phyloP scores from a whole-genome alignment of 2,888 invertebrate species.

The Catocala sponsa region DNA sequence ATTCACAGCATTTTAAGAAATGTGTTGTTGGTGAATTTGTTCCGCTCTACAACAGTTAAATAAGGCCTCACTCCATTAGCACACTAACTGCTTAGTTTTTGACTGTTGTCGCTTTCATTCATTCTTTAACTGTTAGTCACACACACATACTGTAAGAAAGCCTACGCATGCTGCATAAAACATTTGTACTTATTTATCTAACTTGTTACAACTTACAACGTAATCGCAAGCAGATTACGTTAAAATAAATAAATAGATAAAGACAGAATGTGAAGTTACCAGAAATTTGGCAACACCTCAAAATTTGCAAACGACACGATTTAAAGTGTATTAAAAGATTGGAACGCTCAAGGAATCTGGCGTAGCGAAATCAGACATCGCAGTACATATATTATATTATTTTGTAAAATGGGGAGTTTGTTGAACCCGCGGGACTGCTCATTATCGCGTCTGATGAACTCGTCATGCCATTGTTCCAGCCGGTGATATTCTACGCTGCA shows the following conservation, averaged over 20 bases:
- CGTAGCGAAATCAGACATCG: conserved; percentile 68
- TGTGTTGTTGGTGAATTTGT: conserved; percentile 11
- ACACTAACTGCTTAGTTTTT: conserved; percentile 19
- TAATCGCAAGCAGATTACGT: conserved; percentile 4
- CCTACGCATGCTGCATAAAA: not conserved
- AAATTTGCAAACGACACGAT: conserved; percentile 59
- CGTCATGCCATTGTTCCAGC: conserved; percentile 79
- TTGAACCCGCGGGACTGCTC: conserved; percentile 84
- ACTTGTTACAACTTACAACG: not conserved
- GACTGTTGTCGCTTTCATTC: conserved; percentile 34
- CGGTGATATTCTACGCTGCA: conserved; percentile 63
- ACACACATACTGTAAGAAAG: conserved; percentile 1
- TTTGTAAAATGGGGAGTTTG: conserved; percentile 82
- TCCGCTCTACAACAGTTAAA: conserved; percentile 18
- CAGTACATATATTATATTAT: conserved; percentile 72
- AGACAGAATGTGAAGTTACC: conserved; percentile 18
- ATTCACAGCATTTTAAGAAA: conserved; percentile 7
- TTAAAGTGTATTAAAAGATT: conserved; percentile 60
- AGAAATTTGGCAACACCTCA: conserved; percentile 66
- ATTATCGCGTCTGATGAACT: conserved; percentile 85
- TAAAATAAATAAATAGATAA: conserved; percentile 11
- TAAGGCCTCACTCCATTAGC: conserved; percentile 16
- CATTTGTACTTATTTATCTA: not conserved
- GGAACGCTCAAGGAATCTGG: conserved; percentile 60
- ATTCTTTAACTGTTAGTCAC: conserved; percentile 15